A percentile compares a stretch with the other conserved stretches of the same genome.
Conservation (phyloP, 2,888 invertebrate species). For the Coronaproctus castanopsis region DNA sequence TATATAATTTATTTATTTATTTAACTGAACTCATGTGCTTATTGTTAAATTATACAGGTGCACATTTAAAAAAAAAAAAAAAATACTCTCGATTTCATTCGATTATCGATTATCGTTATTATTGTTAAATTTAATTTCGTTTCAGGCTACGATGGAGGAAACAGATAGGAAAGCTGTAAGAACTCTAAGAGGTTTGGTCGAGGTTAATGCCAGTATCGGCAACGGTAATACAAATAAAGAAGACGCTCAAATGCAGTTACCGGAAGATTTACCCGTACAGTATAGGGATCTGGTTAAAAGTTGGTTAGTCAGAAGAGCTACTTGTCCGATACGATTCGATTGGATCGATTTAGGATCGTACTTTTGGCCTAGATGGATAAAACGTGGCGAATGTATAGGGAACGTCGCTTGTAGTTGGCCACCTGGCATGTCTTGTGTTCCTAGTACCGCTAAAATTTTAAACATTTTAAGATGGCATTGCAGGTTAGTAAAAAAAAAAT, state of each 20-base stretch:
- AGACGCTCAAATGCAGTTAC: slow-evolving; percentile 17
- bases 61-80: too few relatives aligned
- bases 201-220: slow-evolving; percentile 2
- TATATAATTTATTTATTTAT: too few relatives aligned
- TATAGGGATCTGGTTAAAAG: slow-evolving; percentile 20
- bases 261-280: slow-evolving; percentile 19
- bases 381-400: slow-evolving; percentile 15
- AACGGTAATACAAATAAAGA: background rate
- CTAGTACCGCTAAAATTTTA: slow-evolving; percentile 26
- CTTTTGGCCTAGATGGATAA: slow-evolving; percentile 31
- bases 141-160: slow-evolving; percentile 14
- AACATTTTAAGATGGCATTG: slow-evolving; percentile 32
- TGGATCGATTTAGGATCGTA: slow-evolving; percentile 32
- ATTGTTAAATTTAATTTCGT: too few relatives aligned
- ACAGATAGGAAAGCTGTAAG: slow-evolving; percentile 20
- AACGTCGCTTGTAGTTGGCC: slow-evolving; percentile 30
- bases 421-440: slow-evolving; percentile 31
- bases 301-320: slow-evolving; percentile 22
- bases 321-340: slow-evolving; percentile 29
- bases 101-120: too few relatives aligned
- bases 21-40: too few relatives aligned
- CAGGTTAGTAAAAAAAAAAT: slow-evolving; percentile 19
- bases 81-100: too few relatives aligned
- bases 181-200: slow-evolving; percentile 18
- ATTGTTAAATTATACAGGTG: too few relatives aligned